Evolutionary conservation across 2,888 invertebrate species (phyloP).

Genomic region (Zele albiditarsus): DNA sequence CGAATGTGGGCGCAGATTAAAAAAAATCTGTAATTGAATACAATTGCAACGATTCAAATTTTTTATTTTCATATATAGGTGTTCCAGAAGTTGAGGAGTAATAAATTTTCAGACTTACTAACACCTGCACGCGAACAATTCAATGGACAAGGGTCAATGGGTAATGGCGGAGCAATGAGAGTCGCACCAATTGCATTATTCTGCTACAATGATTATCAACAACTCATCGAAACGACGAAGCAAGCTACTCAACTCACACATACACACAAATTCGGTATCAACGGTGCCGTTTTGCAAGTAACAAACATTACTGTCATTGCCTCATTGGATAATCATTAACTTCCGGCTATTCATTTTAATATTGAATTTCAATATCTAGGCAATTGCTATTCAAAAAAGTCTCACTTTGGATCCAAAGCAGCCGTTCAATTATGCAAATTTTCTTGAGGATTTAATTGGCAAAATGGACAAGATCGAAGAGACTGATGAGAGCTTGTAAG

Average conservation of each 20-base stretch:
- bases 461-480: slow-evolving; percentile 75
- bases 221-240: slow-evolving; percentile 74
- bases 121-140: slow-evolving; percentile 80
- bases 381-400: slow-evolving; percentile 77
- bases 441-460: slow-evolving; percentile 74
- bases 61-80: slow-evolving; percentile 62
- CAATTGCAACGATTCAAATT: not conserved
- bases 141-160: slow-evolving; percentile 80
- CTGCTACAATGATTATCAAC: slow-evolving; percentile 74
- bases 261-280: slow-evolving; percentile 75
- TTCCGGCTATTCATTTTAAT: not conserved
- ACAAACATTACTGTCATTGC: not conserved
- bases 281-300: slow-evolving; percentile 77
- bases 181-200: slow-evolving; percentile 80
- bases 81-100: slow-evolving; percentile 75
- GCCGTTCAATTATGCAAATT: slow-evolving; percentile 73
- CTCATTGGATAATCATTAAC: too few species aligned
- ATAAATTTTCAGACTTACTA: slow-evolving; percentile 76
- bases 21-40: not conserved
- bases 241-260: slow-evolving; percentile 79
- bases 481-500: slow-evolving; percentile 70
- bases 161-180: slow-evolving; percentile 87
- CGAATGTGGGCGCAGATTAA: too few species aligned
- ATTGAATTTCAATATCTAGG: slow-evolving; percentile 66
- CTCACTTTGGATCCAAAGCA: slow-evolving; percentile 72